These are phyloP conservation scores for Oeneis ivallda DNA, from an alignment of 2,888 invertebrate species.

Conservation along the genomic window DNA sequence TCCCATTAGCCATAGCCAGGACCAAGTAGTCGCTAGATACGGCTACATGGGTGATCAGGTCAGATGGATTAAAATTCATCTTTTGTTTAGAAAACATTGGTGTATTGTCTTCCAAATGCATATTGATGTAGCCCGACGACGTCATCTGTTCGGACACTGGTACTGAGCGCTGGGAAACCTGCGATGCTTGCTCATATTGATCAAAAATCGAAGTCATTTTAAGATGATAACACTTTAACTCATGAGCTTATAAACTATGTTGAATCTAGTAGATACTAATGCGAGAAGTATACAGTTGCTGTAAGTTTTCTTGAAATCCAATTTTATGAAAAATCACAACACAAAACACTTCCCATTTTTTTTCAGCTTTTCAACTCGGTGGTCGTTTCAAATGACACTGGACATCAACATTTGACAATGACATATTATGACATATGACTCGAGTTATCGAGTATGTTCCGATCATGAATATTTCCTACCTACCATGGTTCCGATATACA, in stretches of 20 bases:
- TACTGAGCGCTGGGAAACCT: constrained; percentile 68
- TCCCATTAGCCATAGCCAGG: constrained; percentile 91
- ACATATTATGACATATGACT: no score
- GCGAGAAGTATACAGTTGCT: neutral
- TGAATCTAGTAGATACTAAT: neutral
- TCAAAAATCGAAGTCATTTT: constrained; percentile 91
- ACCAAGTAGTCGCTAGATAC: constrained; percentile 92
- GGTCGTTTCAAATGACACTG: neutral
- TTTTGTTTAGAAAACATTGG: constrained; percentile 94
- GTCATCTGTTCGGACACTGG: constrained; percentile 70
- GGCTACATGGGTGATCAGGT: constrained; percentile 89
- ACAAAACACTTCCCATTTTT: neutral
- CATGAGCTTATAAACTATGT: neutral
- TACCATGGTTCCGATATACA: no score
- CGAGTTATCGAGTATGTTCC: no score
- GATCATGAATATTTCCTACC: no score
- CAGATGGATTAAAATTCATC: constrained; percentile 89
- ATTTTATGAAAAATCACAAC: neutral
- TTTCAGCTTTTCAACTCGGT: no score
- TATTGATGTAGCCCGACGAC: constrained; percentile 78
- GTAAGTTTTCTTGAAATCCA: neutral
- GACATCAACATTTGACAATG: no score
- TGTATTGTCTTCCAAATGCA: constrained; percentile 85
- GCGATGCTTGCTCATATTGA: constrained; percentile 91
- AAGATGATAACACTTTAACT: neutral